phyloP scores from a whole-genome alignment of 1,140 invertebrate genomes.

The Drosophila nigrodunni region DNA sequence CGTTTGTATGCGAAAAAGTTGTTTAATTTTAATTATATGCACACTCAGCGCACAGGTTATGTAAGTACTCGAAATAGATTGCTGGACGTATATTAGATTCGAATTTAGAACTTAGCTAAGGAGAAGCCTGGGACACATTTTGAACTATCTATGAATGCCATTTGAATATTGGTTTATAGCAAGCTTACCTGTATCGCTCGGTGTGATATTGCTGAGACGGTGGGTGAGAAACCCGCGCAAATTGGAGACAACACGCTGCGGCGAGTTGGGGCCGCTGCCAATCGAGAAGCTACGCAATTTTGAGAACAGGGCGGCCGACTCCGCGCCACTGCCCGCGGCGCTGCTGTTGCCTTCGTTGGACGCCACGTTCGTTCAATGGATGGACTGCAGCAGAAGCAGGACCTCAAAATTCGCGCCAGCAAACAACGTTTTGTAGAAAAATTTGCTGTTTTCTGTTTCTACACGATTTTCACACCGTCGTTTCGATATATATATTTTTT shows the following conservation, averaged over 20 bases:
- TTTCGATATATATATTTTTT: neutral
- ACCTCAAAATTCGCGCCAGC: slow-evolving; percentile 38
- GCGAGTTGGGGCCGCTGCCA: slow-evolving; percentile 85
- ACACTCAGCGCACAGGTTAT: slow-evolving; percentile 53
- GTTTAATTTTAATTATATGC: slow-evolving; percentile 79
- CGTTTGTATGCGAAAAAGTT: slow-evolving; percentile 65
- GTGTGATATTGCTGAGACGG: slow-evolving; percentile 85
- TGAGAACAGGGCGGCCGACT: slow-evolving; percentile 84
- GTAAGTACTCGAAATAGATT: slow-evolving; percentile 52
- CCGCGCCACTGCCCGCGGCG: slow-evolving; percentile 76
- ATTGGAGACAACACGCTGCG: slow-evolving; percentile 86
- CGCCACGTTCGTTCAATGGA: slow-evolving; percentile 74
- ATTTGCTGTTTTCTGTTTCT: slow-evolving; percentile 1
- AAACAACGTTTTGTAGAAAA: neutral
- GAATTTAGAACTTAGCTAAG: neutral
- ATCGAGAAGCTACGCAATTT: slow-evolving; percentile 85
- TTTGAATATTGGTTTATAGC: neutral
- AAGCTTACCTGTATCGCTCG: slow-evolving; percentile 87
- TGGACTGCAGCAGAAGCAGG: slow-evolving; percentile 19
- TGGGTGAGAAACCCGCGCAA: slow-evolving; percentile 86
- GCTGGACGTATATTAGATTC: neutral
- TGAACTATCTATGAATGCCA: neutral
- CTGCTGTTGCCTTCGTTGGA: slow-evolving; percentile 80
- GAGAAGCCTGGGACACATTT: neutral
- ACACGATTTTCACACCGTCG: slow-evolving; percentile 13